Conservation (phyloP, 2,888 invertebrate species). For the Metalampra italica region DNA sequence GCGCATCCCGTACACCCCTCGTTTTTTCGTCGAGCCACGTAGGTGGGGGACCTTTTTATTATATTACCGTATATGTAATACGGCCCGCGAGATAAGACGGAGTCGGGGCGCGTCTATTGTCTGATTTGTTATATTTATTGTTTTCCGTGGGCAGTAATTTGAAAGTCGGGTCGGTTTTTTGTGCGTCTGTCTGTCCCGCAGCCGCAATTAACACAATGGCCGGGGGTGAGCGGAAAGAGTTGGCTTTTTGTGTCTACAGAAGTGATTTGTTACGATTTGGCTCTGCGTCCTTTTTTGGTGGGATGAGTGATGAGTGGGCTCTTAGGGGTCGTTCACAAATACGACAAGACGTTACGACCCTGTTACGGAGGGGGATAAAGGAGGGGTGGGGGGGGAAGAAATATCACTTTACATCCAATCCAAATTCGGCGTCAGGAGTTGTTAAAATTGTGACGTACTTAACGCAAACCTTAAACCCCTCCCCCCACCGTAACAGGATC, state of each 20-base stretch:
- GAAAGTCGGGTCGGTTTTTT: slow-evolving; percentile 47
- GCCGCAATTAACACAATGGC: slow-evolving; percentile 50
- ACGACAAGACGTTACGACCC: too few relatives aligned
- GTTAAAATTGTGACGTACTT: too few relatives aligned
- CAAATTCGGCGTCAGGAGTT: too few relatives aligned
- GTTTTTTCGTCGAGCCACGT: slow-evolving; percentile 36
- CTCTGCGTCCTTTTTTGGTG: slow-evolving; percentile 9
- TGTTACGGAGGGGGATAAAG: too few relatives aligned
- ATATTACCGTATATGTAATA: slow-evolving; percentile 48
- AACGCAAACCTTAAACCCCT: too few relatives aligned
- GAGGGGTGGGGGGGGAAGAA: too few relatives aligned
- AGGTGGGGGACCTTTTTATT: slow-evolving; percentile 57
- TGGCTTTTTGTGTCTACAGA: slow-evolving; percentile 23
- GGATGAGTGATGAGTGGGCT: slow-evolving; percentile 10
- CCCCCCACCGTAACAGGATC: too few relatives aligned
- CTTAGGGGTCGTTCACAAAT: too few relatives aligned
- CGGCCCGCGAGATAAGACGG: slow-evolving; percentile 34
- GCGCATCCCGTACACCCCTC: slow-evolving; percentile 33
- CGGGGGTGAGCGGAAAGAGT: slow-evolving; percentile 25
- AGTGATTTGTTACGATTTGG: slow-evolving; percentile 21
- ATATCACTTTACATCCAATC: too few relatives aligned
- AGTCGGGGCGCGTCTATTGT: slow-evolving; percentile 31
- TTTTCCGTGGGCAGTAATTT: slow-evolving; percentile 51
- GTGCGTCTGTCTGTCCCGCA: slow-evolving; percentile 44
- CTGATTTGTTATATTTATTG: slow-evolving; percentile 41